Conservation (phyloP, 37 sponge, comb jelly and placozoan genomes). For the Oscarella lobularis region DNA sequence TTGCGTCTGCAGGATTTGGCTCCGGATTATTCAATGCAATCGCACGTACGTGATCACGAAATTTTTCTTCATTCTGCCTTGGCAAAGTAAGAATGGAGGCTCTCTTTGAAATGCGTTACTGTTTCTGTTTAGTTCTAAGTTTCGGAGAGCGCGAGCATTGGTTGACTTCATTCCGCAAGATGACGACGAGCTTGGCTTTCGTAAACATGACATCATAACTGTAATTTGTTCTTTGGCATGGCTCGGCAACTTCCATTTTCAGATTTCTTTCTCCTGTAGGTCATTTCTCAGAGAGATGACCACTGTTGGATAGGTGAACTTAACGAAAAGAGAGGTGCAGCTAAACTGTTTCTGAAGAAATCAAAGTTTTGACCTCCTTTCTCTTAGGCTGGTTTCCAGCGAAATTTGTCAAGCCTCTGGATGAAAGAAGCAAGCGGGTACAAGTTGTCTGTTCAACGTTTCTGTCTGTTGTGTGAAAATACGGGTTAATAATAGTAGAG, state of each 20-base stretch:
- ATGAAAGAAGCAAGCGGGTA: conserved; percentile 33
- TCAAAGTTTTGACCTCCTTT: too few species aligned
- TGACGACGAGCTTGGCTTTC: conserved; percentile 31
- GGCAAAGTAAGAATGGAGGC: background rate
- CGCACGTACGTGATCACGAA: conserved; percentile 24
- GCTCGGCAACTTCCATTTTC: too few species aligned
- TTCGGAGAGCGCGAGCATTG: conserved; percentile 18
- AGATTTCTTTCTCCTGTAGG: background rate
- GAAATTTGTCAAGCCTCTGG: conserved; percentile 29
- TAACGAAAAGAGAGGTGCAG: conserved; percentile 12
- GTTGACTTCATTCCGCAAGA: conserved; percentile 33
- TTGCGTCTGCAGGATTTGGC: background rate
- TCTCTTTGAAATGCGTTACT: background rate
- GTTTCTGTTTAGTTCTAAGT: background rate
- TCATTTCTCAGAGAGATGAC: conserved; percentile 26
- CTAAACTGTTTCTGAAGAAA: too few species aligned
- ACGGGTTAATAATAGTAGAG: too few species aligned
- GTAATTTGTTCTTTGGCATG: too few species aligned
- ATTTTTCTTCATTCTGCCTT: conserved; percentile 13
- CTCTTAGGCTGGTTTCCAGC: conserved; percentile 28
- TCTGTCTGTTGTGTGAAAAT: too few species aligned
- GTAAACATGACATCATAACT: conserved; percentile 33
- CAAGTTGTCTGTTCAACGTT: too few species aligned
- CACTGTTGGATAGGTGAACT: conserved; percentile 35
- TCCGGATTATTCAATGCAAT: conserved; percentile 31